Base-by-base conservation (phyloP, 2,888 invertebrate species). In the Chrysomela aeneicollis region DNA sequence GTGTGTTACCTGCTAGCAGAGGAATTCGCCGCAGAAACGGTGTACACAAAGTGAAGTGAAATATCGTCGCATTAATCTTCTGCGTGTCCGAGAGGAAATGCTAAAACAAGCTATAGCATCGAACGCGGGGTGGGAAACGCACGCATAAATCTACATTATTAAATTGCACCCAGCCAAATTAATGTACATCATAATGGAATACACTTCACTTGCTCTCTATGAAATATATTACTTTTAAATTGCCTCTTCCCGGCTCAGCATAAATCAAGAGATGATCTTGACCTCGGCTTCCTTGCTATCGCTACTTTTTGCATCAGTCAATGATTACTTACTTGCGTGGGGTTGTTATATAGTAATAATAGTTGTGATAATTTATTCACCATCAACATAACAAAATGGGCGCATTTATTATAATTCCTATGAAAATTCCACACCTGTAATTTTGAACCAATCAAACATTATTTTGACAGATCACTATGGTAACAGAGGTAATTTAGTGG, bases 1-100 rank as follows among this genome's bases (percentile, higher is more conserved):
- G 61, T 64, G 61, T 66, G 66, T 62, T 71, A 73, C 73, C 70
- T 71, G 71, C 65, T 63, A 66, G 59, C 67, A 63, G 68, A 71
- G 70, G 71, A 71, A 73, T 71, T 71, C 67, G 66, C 73, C 71
- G 70, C 70, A 71, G 70, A 68, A 69, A 71, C 69, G 71, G 67
- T 69, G 70, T 71, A 66, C 73, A 61, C 42, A 42, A 42, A 42
- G 42, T 42, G 15, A 66, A 64, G 71, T 71, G 73, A 73, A 69
- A 69, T 71, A 73, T 71, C 53, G 70, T 64, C 62, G 61, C 71
- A 73, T 73, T 73, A 73, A 73, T 73, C 73, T 73, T 70, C 59
- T 51, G 63, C 60, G 59, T 73, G 73, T 71, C 73, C 73, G 63
- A 71, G 61, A 70, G 72, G 69, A 65, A 66, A 68, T 52, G 66